Percentiles rank a stretch among this genome's conserved stretches.
Conservation (phyloP, 2,113 vertebrate species). For the Craseonycteris thonglongyai region DNA sequence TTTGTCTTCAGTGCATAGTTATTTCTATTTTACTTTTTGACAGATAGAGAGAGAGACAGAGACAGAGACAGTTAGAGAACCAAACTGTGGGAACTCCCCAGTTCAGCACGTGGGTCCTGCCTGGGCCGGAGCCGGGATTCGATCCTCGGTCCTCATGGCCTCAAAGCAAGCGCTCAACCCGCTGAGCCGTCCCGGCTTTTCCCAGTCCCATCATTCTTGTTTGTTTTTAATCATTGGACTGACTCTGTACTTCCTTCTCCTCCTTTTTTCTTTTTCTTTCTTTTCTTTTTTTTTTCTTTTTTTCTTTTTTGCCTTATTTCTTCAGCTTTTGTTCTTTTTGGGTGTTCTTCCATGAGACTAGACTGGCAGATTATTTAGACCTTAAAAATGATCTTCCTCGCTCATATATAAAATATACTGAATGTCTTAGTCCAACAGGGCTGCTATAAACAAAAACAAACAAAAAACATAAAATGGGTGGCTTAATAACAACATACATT, state of each 20-base stretch:
- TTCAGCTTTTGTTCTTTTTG: neutral
- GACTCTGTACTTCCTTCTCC: neutral
- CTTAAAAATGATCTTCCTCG: neutral
- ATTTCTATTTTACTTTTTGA: too few species aligned
- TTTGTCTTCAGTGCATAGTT: too few species aligned
- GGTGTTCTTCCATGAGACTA: neutral
- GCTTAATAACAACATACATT: neutral
- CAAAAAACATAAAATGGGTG: neutral
- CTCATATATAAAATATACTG: neutral
- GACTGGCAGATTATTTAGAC: neutral
- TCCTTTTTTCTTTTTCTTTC: neutral
- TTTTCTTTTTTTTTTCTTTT: neutral
- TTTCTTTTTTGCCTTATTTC: neutral
- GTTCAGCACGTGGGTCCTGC: too few species aligned
- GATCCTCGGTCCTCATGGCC: too few species aligned
- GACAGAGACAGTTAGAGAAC: too few species aligned
- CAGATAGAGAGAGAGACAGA: too few species aligned
- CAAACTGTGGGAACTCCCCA: too few species aligned
- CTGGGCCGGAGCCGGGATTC: too few species aligned
- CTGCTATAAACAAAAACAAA: neutral
- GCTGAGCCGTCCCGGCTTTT: too few species aligned
- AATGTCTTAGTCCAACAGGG: neutral
- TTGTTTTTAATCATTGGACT: neutral
- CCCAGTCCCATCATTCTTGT: too few species aligned
- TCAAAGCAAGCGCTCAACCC: too few species aligned